Conservation (phyloP, 64 coral and sea anemone species). For the Astreopora myriophthalma region DNA sequence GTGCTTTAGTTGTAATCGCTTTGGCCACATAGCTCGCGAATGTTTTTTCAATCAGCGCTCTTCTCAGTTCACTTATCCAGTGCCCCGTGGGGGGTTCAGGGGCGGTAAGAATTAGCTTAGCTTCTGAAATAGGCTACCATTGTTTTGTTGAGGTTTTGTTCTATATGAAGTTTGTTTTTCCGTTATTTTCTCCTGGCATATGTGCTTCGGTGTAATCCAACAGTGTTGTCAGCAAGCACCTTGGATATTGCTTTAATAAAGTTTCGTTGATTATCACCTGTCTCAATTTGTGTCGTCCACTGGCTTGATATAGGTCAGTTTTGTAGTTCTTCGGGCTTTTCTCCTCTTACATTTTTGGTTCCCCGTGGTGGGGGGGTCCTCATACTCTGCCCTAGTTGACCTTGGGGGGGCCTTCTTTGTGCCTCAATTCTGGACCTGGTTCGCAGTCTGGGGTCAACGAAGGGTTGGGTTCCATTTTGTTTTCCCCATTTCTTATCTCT, state of each 20-base stretch:
- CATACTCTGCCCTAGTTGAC: no score
- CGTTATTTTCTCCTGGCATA: no score
- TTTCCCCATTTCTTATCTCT: background rate
- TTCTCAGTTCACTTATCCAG: constrained; percentile 11
- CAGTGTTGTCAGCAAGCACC: background rate
- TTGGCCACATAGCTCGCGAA: constrained; percentile 10
- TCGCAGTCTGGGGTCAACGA: constrained; percentile 41
- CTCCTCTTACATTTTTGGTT: background rate
- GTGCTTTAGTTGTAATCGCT: background rate
- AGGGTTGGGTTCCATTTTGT: background rate
- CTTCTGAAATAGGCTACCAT: background rate
- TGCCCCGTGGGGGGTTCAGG: background rate
- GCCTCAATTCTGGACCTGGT: constrained; percentile 5
- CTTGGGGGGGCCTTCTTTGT: constrained; percentile 8
- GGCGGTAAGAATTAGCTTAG: background rate
- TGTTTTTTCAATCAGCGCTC: background rate
- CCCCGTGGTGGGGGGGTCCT: background rate
- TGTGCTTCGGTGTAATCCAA: background rate
- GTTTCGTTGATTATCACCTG: background rate
- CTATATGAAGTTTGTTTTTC: background rate
- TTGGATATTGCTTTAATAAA: background rate
- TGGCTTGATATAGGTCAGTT: background rate
- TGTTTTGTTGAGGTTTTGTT: background rate
- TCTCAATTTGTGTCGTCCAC: background rate
- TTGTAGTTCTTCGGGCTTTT: background rate